phyloP scores from a whole-genome alignment of 2,113 vertebrate genomes.

The Puntigrus tetrazona region DNA sequence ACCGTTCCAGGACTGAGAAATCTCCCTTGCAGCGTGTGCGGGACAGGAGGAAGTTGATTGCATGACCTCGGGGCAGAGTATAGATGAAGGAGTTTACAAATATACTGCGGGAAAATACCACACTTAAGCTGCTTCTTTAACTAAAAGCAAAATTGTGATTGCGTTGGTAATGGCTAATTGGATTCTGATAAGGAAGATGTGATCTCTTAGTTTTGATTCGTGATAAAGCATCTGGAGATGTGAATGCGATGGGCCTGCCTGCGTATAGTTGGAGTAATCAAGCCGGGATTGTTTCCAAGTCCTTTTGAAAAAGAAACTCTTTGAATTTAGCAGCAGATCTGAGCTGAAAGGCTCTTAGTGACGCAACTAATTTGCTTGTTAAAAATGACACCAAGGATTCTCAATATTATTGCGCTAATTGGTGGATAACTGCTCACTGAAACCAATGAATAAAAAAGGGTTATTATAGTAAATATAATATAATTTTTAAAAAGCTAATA shows the following conservation, averaged over 20 bases:
- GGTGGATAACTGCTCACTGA: not conserved
- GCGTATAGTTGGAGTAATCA: not conserved
- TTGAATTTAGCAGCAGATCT: not conserved
- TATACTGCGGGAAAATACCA: not conserved
- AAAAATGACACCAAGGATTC: not conserved
- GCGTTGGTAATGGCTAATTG: not conserved
- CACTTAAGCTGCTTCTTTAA: not conserved
- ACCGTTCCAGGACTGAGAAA: not conserved
- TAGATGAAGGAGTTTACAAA: not conserved
- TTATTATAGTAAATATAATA: too few species aligned
- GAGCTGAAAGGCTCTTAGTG: not conserved
- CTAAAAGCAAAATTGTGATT: not conserved
- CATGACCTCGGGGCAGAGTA: not conserved
- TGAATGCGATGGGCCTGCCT: not conserved
- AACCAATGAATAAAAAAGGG: not conserved
- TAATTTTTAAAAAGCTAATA: too few species aligned
- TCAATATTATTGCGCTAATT: not conserved
- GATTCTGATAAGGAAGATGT: not conserved
- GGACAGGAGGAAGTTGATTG: conserved; percentile 3
- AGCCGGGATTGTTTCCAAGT: not conserved
- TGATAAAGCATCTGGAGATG: not conserved
- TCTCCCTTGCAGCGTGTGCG: not conserved
- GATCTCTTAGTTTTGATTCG: not conserved
- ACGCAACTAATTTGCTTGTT: not conserved
- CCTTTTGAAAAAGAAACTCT: not conserved